These are phyloP conservation scores for Sphaeridia pumilis DNA, from an alignment of 2,888 invertebrate genomes.

Conservation along the genomic window DNA sequence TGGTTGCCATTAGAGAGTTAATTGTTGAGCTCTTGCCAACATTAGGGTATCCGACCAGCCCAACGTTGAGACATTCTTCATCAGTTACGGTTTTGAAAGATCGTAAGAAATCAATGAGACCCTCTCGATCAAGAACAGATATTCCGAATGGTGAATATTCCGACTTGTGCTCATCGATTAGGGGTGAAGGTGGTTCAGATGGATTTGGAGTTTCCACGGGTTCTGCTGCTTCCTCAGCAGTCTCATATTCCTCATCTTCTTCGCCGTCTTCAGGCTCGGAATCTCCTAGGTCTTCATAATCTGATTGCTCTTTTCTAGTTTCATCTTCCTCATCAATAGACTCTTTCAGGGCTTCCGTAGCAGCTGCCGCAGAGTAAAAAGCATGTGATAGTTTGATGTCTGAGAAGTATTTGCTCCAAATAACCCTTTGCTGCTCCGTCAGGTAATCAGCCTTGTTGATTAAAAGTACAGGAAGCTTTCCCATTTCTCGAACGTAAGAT, in stretches of 20 bases:
- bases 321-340: conserved; percentile 22
- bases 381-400: conserved; percentile 56
- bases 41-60: conserved; percentile 96
- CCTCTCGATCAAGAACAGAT: conserved; percentile 49
- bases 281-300: conserved; percentile 37
- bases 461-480: conserved; percentile 70
- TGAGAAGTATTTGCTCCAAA: conserved; percentile 78
- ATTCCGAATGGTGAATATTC: conserved; percentile 13
- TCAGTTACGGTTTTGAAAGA: conserved; percentile 43
- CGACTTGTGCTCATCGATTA: too few species aligned
- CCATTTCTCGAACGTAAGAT: conserved; percentile 65
- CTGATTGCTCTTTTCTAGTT: conserved; percentile 12
- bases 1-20: conserved; percentile 75
- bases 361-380: conserved; percentile 74
- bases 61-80: conserved; percentile 56
- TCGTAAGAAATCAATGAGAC: conserved; percentile 60
- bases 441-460: conserved; percentile 94
- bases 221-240: conserved; percentile 2
- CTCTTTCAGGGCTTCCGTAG: conserved; percentile 15
- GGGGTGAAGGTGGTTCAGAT: background rate
- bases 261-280: conserved; percentile 40
- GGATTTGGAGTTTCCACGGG: conserved; percentile 6
- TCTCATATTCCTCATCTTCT: conserved; percentile 27
- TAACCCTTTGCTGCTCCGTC: conserved; percentile 60
- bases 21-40: conserved; percentile 99